These are phyloP conservation scores for Philypnodon macrostomus DNA, from an alignment of 2,797 vertebrate species.

Conservation along the genomic window DNA sequence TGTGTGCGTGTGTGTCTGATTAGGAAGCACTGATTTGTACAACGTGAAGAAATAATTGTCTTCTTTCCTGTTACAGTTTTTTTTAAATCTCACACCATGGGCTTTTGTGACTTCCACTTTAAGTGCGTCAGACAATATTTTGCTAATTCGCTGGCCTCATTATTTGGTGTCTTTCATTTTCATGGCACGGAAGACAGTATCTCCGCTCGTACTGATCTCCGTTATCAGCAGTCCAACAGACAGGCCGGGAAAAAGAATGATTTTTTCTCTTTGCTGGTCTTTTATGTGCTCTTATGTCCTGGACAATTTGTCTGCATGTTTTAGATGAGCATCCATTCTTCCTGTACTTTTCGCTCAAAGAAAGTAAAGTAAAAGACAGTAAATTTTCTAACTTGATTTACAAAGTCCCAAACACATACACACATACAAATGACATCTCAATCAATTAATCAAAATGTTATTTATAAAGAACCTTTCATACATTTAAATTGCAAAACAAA, in stretches of 20 bases:
- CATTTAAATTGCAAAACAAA: no score
- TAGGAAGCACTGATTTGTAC: slow-evolving; percentile 38
- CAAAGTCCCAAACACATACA: background rate
- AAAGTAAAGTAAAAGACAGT: no score
- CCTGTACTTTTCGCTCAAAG: slow-evolving; percentile 6
- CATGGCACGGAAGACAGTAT: slow-evolving; percentile 18
- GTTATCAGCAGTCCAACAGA: slow-evolving; percentile 62
- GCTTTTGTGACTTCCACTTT: slow-evolving; percentile 12
- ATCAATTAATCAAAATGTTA: no score
- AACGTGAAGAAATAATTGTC: slow-evolving; percentile 31
- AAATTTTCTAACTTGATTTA: slow-evolving; percentile 11
- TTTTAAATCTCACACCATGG: background rate
- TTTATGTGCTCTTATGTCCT: slow-evolving; percentile 21
- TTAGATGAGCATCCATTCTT: slow-evolving; percentile 11
- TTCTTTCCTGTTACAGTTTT: slow-evolving; percentile 11
- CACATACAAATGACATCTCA: no score
- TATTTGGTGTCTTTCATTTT: slow-evolving; percentile 16
- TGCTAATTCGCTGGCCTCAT: slow-evolving; percentile 22
- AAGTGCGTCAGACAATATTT: no score
- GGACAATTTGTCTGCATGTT: slow-evolving; percentile 14
- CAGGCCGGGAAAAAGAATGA: slow-evolving; percentile 39
- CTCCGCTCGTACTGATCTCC: slow-evolving; percentile 53
- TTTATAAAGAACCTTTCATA: no score
- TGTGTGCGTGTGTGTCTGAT: slow-evolving; percentile 30
- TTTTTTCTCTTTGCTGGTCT: slow-evolving; percentile 18